Evolutionary conservation across 1,140 invertebrate genomes (phyloP).

Genomic region (Hylyphantes graminicola): DNA sequence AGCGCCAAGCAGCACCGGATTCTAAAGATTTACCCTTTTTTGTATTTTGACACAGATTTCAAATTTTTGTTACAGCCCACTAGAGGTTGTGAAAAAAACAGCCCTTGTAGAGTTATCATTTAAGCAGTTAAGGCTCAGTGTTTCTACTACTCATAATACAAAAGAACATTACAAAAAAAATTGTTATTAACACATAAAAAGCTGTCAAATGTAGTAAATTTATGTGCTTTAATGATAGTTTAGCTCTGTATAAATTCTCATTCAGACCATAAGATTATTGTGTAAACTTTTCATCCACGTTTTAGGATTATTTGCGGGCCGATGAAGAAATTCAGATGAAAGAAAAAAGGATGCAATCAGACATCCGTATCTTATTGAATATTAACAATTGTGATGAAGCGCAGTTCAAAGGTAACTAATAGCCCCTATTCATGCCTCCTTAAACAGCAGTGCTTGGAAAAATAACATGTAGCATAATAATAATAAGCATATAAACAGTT

Average conservation of each 20-base stretch:
- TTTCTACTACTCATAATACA: not conserved
- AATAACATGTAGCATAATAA: not conserved
- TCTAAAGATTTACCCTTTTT: too few relatives aligned
- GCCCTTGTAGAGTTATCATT: too few relatives aligned
- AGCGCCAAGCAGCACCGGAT: too few relatives aligned
- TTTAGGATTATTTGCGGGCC: slow-evolving; percentile 10
- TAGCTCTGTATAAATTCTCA: not conserved
- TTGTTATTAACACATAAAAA: not conserved
- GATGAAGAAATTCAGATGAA: slow-evolving; percentile 8
- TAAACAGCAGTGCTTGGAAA: not conserved
- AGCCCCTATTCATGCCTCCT: not conserved
- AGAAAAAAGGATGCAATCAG: slow-evolving; percentile 13
- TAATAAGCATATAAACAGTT: not conserved
- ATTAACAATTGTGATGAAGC: not conserved
- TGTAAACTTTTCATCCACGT: not conserved
- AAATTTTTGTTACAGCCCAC: too few relatives aligned
- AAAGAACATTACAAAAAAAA: too few relatives aligned
- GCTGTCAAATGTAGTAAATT: not conserved
- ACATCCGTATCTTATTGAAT: not conserved
- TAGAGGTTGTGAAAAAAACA: too few relatives aligned
- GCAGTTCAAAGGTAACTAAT: slow-evolving; percentile 28
- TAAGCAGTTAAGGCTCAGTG: too few relatives aligned
- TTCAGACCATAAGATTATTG: not conserved
- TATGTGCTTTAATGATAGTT: not conserved
- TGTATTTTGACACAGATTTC: too few relatives aligned